A percentile compares a stretch with the other conserved stretches of the same genome.
Conservation (phyloP, 1,140 invertebrate genomes). For the Drosophila subobscura region DNA sequence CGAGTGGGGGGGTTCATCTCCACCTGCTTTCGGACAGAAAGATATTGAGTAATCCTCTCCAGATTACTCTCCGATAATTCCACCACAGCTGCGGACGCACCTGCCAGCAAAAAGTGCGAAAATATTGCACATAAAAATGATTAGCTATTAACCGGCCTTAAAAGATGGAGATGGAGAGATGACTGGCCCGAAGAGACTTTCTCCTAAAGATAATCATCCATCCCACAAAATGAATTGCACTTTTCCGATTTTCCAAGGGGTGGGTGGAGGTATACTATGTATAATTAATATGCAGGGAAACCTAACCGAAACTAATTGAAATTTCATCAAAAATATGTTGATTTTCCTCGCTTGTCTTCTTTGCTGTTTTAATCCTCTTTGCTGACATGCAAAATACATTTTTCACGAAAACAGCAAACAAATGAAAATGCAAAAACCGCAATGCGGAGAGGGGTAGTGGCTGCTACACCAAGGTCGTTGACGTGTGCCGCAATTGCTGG, state of each 20-base stretch:
- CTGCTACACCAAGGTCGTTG: conserved; percentile 39
- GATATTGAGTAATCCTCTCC: conserved; percentile 55
- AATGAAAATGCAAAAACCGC: conserved; percentile 37
- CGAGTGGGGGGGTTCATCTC: background rate
- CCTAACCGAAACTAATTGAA: conserved; percentile 2
- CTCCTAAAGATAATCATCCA: conserved; percentile 52
- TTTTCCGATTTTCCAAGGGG: background rate
- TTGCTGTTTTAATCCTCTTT: conserved; percentile 7
- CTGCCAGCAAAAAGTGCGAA: background rate
- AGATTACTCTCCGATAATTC: conserved; percentile 21
- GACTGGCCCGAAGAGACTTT: conserved; percentile 49
- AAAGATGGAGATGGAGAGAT: conserved; percentile 20
- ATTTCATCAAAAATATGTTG: conserved; percentile 12
- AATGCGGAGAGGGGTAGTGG: background rate
- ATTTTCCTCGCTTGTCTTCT: conserved; percentile 9
- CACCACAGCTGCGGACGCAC: background rate
- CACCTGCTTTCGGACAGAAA: conserved; percentile 46
- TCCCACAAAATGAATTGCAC: conserved; percentile 17
- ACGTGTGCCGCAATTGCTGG: conserved; percentile 23
- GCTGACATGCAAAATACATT: conserved; percentile 49
- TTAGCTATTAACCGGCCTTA: conserved; percentile 49
- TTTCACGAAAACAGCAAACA: conserved; percentile 56
- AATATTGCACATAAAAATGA: conserved; percentile 63
- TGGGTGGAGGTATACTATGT: background rate
- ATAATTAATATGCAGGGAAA: conserved; percentile 17